Base-by-base conservation (phyloP, 2,113 vertebrate genomes). In the Serilophus lunatus region DNA sequence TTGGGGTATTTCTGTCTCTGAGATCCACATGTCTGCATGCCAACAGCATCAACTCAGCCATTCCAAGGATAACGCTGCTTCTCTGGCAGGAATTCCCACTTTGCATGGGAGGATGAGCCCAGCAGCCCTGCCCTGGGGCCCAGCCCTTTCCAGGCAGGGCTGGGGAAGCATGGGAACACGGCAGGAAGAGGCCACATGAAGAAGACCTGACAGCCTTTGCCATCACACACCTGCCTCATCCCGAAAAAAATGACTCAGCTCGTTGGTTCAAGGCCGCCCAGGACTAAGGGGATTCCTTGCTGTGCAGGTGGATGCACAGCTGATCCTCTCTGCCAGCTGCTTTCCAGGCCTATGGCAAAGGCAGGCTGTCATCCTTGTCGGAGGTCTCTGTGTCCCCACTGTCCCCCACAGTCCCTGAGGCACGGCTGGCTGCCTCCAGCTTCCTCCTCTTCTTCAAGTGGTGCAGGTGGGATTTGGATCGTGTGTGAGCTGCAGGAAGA, bases 391-490 rank as follows among this genome's bases (percentile, higher is more conserved):
- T 1, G 28, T 56, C 82, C 44, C 26, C 88, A 2, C 51, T 29
- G 85, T 77, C 61, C 56, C 80, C 40, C 23, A 35, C 11, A 5
- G 40, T 7, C 76, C 60, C 88, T 13, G 69, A 2, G 14, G 95
- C 78, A 22, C 0, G 4, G 36, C 51, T 1, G 3, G 79, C 66
- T 0, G 64, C 90, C 31, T 98, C 97, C n/a, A 92, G 84, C 96
- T 96, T 99, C 93, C 95, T 98, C 89, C 96, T 99, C 96, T 99
- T 99, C 98, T 97, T 99, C 88, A 98, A 90, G 14, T 98, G 98
- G 95, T 98, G 91, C 96, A 98, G 97, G 95, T 99, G 99, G 92
- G 98, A 98, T 95, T 99, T 99, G 86, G 99, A 99, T 36, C 98
- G 98, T 16, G 98, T 97, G 97, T 99, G 99, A 95, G 99, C 99